These are phyloP conservation scores for Hydropsyche betteni DNA, from an alignment of 2,888 invertebrate genomes.

Conservation along the genomic window DNA sequence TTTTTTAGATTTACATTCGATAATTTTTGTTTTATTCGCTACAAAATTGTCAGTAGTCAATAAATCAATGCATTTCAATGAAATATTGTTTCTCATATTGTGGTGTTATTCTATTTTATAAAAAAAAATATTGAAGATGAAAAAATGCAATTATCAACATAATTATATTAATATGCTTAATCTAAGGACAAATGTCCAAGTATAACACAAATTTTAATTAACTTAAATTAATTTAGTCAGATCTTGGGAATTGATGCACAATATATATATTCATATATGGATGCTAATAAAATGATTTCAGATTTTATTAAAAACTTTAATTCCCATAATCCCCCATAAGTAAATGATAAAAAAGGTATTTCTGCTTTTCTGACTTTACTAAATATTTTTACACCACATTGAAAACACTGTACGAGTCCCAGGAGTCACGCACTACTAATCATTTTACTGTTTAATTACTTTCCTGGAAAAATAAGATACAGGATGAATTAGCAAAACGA, in stretches of 20 bases:
- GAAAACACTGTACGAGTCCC: constrained; percentile 45
- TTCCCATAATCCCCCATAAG: constrained; percentile 5
- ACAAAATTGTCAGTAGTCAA: constrained; percentile 14
- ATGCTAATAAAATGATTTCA: constrained; percentile 15
- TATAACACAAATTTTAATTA: constrained; percentile 25
- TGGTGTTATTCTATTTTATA: background rate
- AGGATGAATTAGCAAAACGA: no score
- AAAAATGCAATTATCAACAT: constrained; percentile 34
- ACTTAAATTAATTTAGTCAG: constrained; percentile 33
- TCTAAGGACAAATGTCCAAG: constrained; percentile 33
- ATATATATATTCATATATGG: background rate
- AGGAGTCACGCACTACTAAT: constrained; percentile 59
- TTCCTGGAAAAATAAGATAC: constrained; percentile 59
- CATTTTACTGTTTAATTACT: constrained; percentile 57
- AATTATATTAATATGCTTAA: constrained; percentile 35
- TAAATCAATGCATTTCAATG: constrained; percentile 10
- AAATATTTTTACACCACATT: constrained; percentile 49
- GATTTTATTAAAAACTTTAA: constrained; percentile 26
- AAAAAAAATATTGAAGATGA: constrained; percentile 15
- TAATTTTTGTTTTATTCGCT: no score
- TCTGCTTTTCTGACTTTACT: constrained; percentile 41
- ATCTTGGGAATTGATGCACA: constrained; percentile 30
- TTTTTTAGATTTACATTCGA: no score
- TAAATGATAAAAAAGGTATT: background rate
- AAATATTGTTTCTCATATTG: background rate